phyloP scores from a whole-genome alignment of 2,113 vertebrate species.

The Budorcas taxicolor region DNA sequence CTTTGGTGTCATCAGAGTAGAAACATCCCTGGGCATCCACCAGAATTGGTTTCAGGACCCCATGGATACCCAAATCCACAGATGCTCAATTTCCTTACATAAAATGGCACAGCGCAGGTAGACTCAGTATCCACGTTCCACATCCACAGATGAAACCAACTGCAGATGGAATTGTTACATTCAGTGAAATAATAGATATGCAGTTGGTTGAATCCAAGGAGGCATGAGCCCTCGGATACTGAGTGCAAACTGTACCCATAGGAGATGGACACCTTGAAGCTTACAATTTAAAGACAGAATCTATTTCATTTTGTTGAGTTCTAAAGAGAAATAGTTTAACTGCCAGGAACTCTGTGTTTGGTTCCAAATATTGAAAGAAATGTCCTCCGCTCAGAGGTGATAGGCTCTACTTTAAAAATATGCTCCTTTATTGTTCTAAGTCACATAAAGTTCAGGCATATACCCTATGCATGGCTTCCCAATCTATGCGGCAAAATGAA shows the following conservation, averaged over 20 bases:
- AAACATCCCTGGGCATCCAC: background rate
- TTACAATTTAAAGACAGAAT: background rate
- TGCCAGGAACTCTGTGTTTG: background rate
- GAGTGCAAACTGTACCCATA: background rate
- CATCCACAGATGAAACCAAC: background rate
- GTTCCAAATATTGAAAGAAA: background rate
- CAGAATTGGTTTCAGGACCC: background rate
- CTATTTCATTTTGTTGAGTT: background rate
- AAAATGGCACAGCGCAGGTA: background rate
- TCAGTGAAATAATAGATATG: background rate
- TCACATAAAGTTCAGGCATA: background rate
- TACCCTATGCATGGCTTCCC: background rate
- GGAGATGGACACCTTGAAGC: background rate
- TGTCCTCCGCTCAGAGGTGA: background rate
- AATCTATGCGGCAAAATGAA: background rate
- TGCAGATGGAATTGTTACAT: background rate
- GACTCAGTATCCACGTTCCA: background rate
- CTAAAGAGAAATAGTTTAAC: background rate
- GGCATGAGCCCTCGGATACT: background rate
- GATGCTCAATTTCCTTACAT: background rate
- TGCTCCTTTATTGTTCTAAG: background rate
- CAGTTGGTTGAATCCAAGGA: background rate
- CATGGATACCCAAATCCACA: too few species aligned
- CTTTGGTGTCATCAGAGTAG: background rate
- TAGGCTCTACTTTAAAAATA: background rate